These are phyloP conservation scores for Rhagoletis pomonella DNA, from an alignment of 1,140 invertebrate genomes.

Conservation along the genomic window DNA sequence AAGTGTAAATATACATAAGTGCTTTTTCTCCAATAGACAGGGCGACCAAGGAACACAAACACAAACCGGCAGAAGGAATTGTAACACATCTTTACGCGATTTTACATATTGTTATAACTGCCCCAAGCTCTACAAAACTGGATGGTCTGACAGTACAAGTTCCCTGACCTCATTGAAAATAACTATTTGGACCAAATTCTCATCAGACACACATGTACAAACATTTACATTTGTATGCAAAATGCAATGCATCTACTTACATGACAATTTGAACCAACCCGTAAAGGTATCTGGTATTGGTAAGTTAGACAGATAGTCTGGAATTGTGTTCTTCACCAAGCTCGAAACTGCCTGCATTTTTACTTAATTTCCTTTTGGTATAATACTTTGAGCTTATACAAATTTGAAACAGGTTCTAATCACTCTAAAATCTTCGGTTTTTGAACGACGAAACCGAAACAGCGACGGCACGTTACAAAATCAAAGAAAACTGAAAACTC, in stretches of 20 bases:
- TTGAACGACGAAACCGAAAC: background rate
- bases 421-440: background rate
- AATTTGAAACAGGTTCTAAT: background rate
- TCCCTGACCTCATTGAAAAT: background rate
- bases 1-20: background rate
- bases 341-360: constrained; percentile 84
- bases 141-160: background rate
- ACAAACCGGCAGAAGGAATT: background rate
- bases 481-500: background rate
- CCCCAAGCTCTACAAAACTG: background rate
- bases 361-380: background rate
- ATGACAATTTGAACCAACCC: constrained; percentile 86
- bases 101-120: background rate
- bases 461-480: background rate
- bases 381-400: background rate
- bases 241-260: constrained; percentile 75
- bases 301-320: constrained; percentile 84
- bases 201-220: background rate
- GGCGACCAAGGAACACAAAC: background rate
- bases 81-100: background rate
- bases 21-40: no score
- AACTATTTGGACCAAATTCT: background rate
- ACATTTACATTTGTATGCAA: background rate
- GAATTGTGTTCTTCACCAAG: constrained; percentile 83
- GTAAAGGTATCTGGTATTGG: constrained; percentile 85